These are phyloP conservation scores for Gymnothorax reevesii DNA, from an alignment of 2,797 vertebrate genomes.

Conservation along the genomic window DNA sequence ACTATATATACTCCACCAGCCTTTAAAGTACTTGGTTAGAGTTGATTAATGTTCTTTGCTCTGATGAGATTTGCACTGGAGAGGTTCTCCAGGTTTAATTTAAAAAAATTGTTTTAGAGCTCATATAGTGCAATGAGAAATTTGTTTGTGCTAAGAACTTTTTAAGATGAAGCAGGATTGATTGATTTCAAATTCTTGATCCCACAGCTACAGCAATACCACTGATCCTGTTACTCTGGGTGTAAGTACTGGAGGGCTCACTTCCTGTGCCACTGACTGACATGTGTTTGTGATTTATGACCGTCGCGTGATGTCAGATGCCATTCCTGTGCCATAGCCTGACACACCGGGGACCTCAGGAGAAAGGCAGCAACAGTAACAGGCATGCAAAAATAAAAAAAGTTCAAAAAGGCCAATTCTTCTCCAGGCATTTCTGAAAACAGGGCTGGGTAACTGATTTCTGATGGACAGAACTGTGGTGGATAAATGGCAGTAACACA, in stretches of 20 bases:
- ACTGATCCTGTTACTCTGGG: not conserved
- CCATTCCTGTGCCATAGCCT: not conserved
- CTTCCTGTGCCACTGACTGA: not conserved
- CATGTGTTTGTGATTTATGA: not conserved
- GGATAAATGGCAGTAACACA: not conserved
- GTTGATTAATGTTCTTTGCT: no score
- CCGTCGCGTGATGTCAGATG: not conserved
- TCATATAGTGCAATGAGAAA: not conserved
- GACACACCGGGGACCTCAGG: not conserved
- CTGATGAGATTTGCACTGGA: not conserved
- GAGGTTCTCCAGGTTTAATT: not conserved
- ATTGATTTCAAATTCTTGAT: not conserved
- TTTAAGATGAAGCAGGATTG: not conserved
- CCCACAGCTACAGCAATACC: not conserved
- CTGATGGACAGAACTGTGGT: not conserved
- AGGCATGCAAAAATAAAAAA: not conserved
- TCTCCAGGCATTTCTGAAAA: not conserved
- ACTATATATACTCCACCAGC: no score
- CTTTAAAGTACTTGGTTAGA: no score
- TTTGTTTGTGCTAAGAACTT: not conserved
- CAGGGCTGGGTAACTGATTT: not conserved
- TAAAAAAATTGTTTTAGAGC: not conserved
- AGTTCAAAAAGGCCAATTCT: not conserved
- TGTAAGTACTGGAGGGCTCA: not conserved
- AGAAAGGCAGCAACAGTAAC: not conserved